Base-by-base conservation (phyloP, 2,888 invertebrate genomes). In the Gymnosoma rotundatum region DNA sequence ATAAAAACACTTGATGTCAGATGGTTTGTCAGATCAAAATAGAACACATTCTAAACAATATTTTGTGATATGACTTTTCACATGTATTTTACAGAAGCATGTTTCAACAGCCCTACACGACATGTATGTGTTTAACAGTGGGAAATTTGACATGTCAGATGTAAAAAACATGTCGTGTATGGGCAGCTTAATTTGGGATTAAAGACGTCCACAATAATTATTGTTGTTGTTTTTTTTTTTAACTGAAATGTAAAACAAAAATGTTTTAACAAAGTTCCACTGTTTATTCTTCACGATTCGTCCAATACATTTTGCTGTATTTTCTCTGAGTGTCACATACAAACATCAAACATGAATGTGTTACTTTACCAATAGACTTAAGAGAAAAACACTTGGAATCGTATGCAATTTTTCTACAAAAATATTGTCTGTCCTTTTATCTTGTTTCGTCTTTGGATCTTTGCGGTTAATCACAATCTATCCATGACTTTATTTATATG, bases 381-480 rank as follows among this genome's bases (percentile, higher is more conserved):
- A 20, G 18, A 18, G 21, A 58, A 58, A 36, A 21, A 21, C 18
- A 36, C 36, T 61, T 9, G 10, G 14, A 63, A 25, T 45, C 32
- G 20, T 61, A 18, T 60, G 60, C 45, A 45, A 61, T 54, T 54
- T 52, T 78, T 52, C 32, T n/a, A 21, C 20, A 73, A 52, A 73
- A 25, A 54, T 25, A 16, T 0, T 48, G 52, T 60, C 73, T 52
- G 73, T 73, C 73, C 70, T 16, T 21, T 70, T 45, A 78, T 45
- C 63, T 70, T 21, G 4, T 32, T 54, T 25, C 52, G 48, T 66
- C 58, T 79, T 64, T 78, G 54, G 48, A 48, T 54, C 54, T 78
- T 64, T 64, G 52, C 69, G 48, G 32, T 25, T 56, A 48, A 56
- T 78, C 64, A 38, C 21, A 63, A 50, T 66, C 20, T 73, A 79